phyloP scores from a whole-genome alignment of 2,797 vertebrate species.

The Sorex maritimensis region DNA sequence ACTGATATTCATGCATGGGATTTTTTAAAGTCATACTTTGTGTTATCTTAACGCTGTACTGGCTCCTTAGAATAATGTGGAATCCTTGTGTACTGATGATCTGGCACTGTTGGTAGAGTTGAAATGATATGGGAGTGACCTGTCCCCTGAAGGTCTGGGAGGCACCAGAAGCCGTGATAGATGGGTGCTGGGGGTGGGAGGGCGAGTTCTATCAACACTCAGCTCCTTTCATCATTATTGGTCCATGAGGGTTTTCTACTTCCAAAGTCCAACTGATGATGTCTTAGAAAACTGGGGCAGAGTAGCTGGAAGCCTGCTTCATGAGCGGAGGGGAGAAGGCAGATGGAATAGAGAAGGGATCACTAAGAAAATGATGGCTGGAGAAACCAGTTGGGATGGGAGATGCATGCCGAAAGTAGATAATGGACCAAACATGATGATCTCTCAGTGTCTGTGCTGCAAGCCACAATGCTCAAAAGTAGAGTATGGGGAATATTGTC shows the following conservation, averaged over 20 bases:
- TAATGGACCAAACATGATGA: too few species aligned
- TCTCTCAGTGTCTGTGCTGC: too few species aligned
- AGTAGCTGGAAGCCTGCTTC: too few species aligned
- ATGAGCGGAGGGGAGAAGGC: too few species aligned
- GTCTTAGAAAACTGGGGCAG: slow-evolving; percentile 20
- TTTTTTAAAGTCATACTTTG: not conserved
- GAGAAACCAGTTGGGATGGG: too few species aligned
- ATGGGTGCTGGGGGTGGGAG: not conserved
- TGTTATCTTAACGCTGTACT: not conserved
- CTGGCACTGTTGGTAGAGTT: not conserved
- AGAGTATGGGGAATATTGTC: too few species aligned
- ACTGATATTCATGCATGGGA: slow-evolving; percentile 1
- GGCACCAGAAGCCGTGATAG: slow-evolving; percentile 10
- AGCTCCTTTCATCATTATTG: slow-evolving; percentile 6
- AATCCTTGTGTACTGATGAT: slow-evolving; percentile 10
- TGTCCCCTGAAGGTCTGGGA: not conserved
- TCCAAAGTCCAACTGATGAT: slow-evolving; percentile 41
- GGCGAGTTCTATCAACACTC: slow-evolving; percentile 27
- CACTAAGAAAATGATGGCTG: too few species aligned
- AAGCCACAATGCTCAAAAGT: too few species aligned
- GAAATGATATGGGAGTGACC: not conserved
- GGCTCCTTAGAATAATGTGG: slow-evolving; percentile 14
- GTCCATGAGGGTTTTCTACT: slow-evolving; percentile 21
- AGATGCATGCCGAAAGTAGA: too few species aligned
- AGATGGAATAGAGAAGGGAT: too few species aligned